Percentiles rank a stretch among this genome's conserved stretches.
phyloP scores from a whole-genome alignment of 1,140 invertebrate genomes.

The Kradibia gibbosae region DNA sequence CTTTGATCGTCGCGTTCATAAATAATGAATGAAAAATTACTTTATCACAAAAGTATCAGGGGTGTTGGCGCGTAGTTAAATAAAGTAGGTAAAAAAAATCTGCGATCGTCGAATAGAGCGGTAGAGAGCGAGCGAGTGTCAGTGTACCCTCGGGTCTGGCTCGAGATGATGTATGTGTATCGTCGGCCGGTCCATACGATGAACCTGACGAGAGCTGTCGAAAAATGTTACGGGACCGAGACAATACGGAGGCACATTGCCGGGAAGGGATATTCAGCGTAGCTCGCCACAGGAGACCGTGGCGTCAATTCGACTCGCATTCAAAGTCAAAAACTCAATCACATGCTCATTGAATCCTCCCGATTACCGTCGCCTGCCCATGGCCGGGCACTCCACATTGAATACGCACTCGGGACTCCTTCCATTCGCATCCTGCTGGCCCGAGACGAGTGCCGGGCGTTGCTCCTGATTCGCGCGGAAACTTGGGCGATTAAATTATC shows the following conservation, averaged over 20 bases:
- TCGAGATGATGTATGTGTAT: too few relatives aligned
- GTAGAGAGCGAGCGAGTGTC: too few relatives aligned
- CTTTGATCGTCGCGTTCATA: too few relatives aligned
- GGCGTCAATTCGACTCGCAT: constrained; percentile 35
- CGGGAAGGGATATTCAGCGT: constrained; percentile 24
- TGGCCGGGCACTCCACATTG: constrained; percentile 1
- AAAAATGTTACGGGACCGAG: neutral
- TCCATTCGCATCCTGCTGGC: neutral
- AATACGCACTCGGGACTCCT: constrained; percentile 6
- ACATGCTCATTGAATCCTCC: constrained; percentile 47
- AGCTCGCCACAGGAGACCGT: neutral
- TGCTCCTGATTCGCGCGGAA: neutral
- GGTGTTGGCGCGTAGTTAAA: too few relatives aligned
- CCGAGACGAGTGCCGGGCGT: neutral
- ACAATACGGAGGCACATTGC: constrained; percentile 4
- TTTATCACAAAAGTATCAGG: too few relatives aligned
- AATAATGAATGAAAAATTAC: too few relatives aligned
- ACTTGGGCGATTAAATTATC: constrained; percentile 48
- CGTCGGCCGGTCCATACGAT: too few relatives aligned
- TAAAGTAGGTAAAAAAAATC: too few relatives aligned
- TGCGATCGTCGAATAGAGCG: too few relatives aligned
- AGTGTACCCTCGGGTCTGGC: too few relatives aligned
- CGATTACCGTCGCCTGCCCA: constrained; percentile 45
- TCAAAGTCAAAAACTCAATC: constrained; percentile 53
- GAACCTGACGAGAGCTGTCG: too few relatives aligned